phyloP scores from a whole-genome alignment of 2,113 vertebrate genomes.

The Harpagus bidentatus region DNA sequence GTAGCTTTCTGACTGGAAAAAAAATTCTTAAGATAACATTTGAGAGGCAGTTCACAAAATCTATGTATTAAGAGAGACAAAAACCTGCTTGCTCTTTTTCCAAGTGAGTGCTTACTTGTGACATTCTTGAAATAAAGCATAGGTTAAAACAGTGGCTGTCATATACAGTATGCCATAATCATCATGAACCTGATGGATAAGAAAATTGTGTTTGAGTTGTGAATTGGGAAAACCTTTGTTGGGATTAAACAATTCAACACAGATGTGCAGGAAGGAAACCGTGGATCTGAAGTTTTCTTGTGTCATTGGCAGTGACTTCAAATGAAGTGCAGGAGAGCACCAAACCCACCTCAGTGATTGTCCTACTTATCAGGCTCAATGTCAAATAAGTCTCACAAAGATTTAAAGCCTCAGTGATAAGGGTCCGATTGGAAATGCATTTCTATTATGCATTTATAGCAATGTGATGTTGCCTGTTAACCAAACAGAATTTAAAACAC shows the following conservation, averaged over 20 bases:
- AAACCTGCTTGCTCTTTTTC: neutral
- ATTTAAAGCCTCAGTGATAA: conserved; percentile 36
- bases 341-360: neutral
- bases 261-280: neutral
- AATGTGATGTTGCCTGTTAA: neutral
- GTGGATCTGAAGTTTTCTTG: neutral
- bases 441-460: conserved; percentile 34
- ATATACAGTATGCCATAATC: neutral
- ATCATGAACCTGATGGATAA: neutral
- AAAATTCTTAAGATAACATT: neutral
- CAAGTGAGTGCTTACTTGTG: neutral
- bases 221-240: neutral
- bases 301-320: neutral
- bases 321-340: neutral
- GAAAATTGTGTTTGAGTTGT: neutral
- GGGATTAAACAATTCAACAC: neutral
- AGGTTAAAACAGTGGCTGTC: neutral
- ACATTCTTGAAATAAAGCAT: neutral
- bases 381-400: neutral
- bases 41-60: neutral
- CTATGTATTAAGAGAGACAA: neutral
- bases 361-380: conserved; percentile 4
- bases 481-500: conserved; percentile 33
- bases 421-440: conserved; percentile 2
- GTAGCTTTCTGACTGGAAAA: neutral